Evolutionary conservation across 2,888 invertebrate genomes (phyloP), one percentile per base, ranked within the genome.

Genomic region (Trachelus tabidus): DNA sequence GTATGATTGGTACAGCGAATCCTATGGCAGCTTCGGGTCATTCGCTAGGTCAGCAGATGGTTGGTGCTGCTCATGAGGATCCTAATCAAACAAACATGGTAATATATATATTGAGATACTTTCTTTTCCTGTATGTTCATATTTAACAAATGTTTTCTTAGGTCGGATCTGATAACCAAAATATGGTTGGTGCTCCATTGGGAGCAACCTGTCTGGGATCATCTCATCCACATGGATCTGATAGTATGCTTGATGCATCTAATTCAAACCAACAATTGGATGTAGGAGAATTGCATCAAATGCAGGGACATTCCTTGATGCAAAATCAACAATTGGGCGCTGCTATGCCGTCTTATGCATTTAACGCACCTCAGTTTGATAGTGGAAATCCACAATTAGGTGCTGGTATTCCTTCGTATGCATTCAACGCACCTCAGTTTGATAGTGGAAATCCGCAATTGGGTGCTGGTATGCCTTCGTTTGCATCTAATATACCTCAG

Each of bases 151-250:
- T 56, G 0, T 73, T 34, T 40, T 68, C n/a, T 73, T 73, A 77
- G 73, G 69, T 77, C 31, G 73, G 73, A 35, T 56, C 73, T 37
- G 33, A 9, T 31, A 68, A 77, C 37, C 77, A 77, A 68, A 35
- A 77, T 35, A 68, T 15, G 23, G 68, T 11, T 73, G 30, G 35
- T 23, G 23, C 34, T 15, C 30, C 35, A 31, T n/a, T 40, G 31
- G 35, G 34, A n/a, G 40, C 30, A 34, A 11, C 34, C 3, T 74
- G 30, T 74, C 23, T 56, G 23, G 35, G 30, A 12, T 33, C 35
- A 23, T 74, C 73, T 30, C 68, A 69, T n/a, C 15, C 15, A 30
- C 56, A 40, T 30, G 34, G 73, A 71, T 69, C 11, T 35, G 56
- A 30, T 73, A 30, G 68, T 15, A 77, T 73, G 34, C 34, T 35